Evolutionary conservation across 2,113 vertebrate genomes (phyloP).

Genomic region (Oplegnathus fasciatus): DNA sequence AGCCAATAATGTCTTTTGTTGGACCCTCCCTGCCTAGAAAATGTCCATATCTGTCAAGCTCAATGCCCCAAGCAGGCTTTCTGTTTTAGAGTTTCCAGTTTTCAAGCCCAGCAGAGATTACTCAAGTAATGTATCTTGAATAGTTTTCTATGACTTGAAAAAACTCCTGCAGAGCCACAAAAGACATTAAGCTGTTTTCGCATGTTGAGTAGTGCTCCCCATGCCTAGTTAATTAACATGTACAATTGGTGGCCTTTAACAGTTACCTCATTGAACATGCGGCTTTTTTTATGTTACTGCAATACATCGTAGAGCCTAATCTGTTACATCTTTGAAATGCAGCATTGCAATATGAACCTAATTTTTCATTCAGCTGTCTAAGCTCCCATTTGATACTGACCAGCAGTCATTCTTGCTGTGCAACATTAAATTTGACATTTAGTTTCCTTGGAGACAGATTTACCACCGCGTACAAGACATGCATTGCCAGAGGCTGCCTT

Average conservation of each 20-base stretch:
- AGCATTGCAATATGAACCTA: background rate
- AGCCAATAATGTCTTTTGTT: too few relatives aligned
- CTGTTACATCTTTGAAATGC: background rate
- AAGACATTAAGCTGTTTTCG: background rate
- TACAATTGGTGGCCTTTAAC: background rate
- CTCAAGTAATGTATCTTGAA: background rate
- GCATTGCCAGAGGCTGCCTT: slow-evolving; percentile 28
- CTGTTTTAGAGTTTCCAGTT: too few relatives aligned
- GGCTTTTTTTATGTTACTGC: background rate
- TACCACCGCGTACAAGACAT: background rate
- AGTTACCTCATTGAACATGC: background rate
- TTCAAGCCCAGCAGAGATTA: too few relatives aligned
- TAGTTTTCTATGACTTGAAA: background rate
- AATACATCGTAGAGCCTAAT: background rate
- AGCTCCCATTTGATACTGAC: slow-evolving; percentile 1
- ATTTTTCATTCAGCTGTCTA: slow-evolving; percentile 2
- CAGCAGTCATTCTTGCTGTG: background rate
- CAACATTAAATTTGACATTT: slow-evolving; percentile 41
- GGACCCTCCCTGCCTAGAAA: background rate
- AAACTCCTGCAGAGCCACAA: background rate
- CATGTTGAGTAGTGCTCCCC: background rate
- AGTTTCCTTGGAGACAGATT: slow-evolving; percentile 24
- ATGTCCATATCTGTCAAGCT: background rate
- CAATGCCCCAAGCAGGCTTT: background rate
- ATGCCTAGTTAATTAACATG: background rate